Base-by-base conservation (phyloP, 2,888 invertebrate species). In the Drosophila rubida region DNA sequence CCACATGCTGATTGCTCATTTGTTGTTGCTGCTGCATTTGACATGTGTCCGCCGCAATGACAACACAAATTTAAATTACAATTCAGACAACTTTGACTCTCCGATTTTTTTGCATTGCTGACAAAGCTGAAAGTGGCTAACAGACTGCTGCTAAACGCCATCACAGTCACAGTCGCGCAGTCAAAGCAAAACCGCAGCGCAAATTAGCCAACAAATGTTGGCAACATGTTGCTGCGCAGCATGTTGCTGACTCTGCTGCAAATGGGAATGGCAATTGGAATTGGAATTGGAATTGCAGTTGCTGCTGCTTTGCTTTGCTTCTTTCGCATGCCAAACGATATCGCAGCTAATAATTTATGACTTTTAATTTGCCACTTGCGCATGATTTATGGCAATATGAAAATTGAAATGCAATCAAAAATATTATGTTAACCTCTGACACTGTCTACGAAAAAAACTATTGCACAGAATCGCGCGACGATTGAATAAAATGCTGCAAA, bases 361-460 rank as follows among this genome's bases (percentile, higher is more conserved):
- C 87, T 89, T 84, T 87, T 88, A 74, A 85, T 87, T 83, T 88
- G 78, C 79, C 79, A 83, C 78, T 88, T 85, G 78, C 68, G 73
- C 69, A 83, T 78, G 81, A 85, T 81, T 87, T 87, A 75, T 78
- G 73, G 70, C 78, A 77, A 63, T 66, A 63, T 69, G 78, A 74
- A 81, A 88, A 86, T 86, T 88, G 85, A 86, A 86, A 85, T 88
- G 75, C 85, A 88, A 86, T 88, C 79, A 69, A 88, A 84, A 86
- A 87, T 85, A 86, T 87, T 87, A 88, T 87, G 78, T 75, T 85
- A 84, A 85, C 85, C 85, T 88, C 71, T 85, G 83, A 88, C 85
- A 75, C 50, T 19, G 67, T 42, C 58, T 25, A 13, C 30, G 30
- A 46, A 19, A 35, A 46, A 41, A 41, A 32, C 49, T 63, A n/a